Evolutionary conservation across 2,888 invertebrate species (phyloP).

Genomic region (Cyclophora punctaria): DNA sequence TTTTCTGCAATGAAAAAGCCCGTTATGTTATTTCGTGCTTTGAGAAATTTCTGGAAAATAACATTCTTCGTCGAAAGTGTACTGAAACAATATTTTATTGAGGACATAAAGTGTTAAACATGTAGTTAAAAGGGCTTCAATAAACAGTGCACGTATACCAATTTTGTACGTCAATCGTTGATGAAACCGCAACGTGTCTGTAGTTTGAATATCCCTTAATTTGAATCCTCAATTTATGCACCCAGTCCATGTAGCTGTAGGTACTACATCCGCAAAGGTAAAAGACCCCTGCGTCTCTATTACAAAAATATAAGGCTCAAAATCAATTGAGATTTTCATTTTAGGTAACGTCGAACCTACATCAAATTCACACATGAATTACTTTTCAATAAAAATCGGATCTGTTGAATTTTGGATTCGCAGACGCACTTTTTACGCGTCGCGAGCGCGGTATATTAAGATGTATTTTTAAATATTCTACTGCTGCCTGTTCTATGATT

Average conservation of each 20-base stretch:
- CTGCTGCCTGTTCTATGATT: no score
- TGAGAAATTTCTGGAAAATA: no score
- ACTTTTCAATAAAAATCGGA: slow-evolving; percentile 38
- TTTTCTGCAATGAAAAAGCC: slow-evolving; percentile 29
- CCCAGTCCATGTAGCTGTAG: slow-evolving; percentile 17
- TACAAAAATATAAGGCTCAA: slow-evolving; percentile 1
- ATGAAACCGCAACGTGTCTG: slow-evolving; percentile 14
- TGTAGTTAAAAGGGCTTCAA: no score
- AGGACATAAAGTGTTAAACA: background rate
- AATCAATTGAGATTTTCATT: slow-evolving; percentile 11
- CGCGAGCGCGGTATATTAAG: background rate
- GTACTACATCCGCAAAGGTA: slow-evolving; percentile 1
- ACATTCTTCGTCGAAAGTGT: no score
- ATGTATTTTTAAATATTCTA: no score
- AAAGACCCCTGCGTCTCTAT: background rate
- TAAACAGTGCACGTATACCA: background rate
- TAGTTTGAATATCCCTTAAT: slow-evolving; percentile 21
- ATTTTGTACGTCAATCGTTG: slow-evolving; percentile 2
- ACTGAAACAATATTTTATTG: no score
- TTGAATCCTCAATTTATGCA: slow-evolving; percentile 30
- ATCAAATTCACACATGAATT: slow-evolving; percentile 42
- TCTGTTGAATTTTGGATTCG: slow-evolving; percentile 22
- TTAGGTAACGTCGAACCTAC: slow-evolving; percentile 29
- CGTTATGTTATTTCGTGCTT: slow-evolving; percentile 16
- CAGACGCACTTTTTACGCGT: slow-evolving; percentile 26